Base-by-base conservation (phyloP, 2,888 invertebrate genomes). In the Dryadula phaetusa region DNA sequence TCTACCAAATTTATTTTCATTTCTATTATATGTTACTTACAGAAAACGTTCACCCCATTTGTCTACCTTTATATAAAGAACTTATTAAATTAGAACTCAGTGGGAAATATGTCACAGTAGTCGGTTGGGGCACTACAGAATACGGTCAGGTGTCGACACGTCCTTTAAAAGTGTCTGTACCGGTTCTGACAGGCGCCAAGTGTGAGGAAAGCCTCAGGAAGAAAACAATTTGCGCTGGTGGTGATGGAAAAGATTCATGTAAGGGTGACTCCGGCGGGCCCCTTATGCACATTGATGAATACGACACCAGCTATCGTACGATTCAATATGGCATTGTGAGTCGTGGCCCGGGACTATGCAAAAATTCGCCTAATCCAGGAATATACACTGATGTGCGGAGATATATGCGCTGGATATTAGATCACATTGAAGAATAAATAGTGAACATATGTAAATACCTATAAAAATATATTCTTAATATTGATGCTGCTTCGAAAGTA, bases 261-360 rank as follows among this genome's bases (percentile, higher is more conserved):
- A 81, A 84, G 32, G 95, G 95, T 0, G 95, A 95, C 73, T 95
- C 95, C 37, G 95, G 95, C 12, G 95, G 95, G 0, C 95, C 95
- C 0, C 80, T 95, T 47, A 92, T 93, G 85, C 70, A 78, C 1
- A 74, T 79, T 3, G 71, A 71, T 2, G 10, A 52, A 5, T 64
- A 72, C 61, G 61, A 64, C 2, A 62, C 54, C 3, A 14, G 20
- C 0, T 42, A 25, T n/a, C 71, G 77, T 14, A 73, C 71, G 42
- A 77, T 85, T 44, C 79, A 81, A 49, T 73, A 79, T 56, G 83
- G 83, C 3, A 75, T 83, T 49, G 78, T 82, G 1, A 82, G 80
- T 0, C 72, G 74, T 42, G 80, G 79, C 0, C 76, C 77, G 1
- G 62, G 28, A 22, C 65, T 49, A 25, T 80, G 90, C 7, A 82